Evolutionary conservation across 92 coral and sea anemone genomes (phyloP), one percentile per base, ranked within the genome.

Genomic region (Siderastrea siderea): DNA sequence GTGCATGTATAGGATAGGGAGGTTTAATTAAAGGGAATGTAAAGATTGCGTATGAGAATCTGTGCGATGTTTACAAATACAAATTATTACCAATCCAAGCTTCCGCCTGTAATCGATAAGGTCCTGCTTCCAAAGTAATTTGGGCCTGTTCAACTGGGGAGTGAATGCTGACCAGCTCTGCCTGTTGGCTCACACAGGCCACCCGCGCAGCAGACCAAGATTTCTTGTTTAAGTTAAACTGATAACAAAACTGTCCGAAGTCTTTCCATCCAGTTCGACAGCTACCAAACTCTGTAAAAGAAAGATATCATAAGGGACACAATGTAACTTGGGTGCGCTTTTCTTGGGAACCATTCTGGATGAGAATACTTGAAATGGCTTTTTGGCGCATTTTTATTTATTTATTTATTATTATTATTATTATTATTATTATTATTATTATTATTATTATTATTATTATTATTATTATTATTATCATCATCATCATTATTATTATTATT

Each of bases 71-170:
- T 4, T 4, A 1, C n/a, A 60, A 52, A 11, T 46, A 14, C 1
- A 71, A n/a, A 7, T 43, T n/a, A 49, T 80, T 91, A 95, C 99
- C 99, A 57, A 94, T 94, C 99, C 99, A 98, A 19, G 96, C 85
- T 43, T 45, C 64, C 4, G 79, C 78, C 47, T 86, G 64, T 65
- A 90, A 62, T 50, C 94, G 93, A 83, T 87, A 91, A 43, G 54
- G 74, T 64, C 96, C 96, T 0, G 88, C 89, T 85, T 95, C 93
- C 84, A 88, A 49, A 14, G 97, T 65, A 43, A 98, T 92, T 76
- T 94, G 93, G 4, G 97, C 92, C 85, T 98, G 99, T 70, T 98
- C 98, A 10, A 98, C 98, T 46, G 97, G 95, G 67, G 94, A 94
- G 68, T 90, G 90, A 26, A 98, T 98, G 91, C 94, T 93, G 80